phyloP scores from a whole-genome alignment of 2,113 vertebrate genomes.

The Calidris pygmaea region DNA sequence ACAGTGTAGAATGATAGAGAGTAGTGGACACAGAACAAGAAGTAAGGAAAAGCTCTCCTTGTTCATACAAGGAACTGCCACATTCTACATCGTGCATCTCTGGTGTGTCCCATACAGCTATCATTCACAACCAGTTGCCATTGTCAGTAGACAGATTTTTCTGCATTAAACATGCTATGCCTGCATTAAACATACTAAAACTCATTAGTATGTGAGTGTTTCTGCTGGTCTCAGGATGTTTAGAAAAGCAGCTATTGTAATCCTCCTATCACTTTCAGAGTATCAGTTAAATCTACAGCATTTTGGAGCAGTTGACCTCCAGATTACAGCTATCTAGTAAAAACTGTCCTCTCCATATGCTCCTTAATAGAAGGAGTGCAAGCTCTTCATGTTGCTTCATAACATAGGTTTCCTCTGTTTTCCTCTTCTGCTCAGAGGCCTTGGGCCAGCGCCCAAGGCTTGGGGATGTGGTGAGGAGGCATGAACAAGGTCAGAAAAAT shows the following conservation, averaged over 20 bases:
- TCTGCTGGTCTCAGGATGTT: neutral
- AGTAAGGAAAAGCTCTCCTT: neutral
- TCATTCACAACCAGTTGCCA: neutral
- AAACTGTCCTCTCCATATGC: neutral
- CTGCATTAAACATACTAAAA: no score
- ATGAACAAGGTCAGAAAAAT: neutral
- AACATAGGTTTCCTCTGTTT: neutral
- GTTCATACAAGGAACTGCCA: neutral
- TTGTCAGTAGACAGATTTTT: neutral
- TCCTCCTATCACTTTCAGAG: neutral
- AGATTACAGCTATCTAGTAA: neutral
- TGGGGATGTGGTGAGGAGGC: neutral
- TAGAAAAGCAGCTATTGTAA: neutral
- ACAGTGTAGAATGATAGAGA: neutral
- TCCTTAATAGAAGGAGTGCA: neutral
- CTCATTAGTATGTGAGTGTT: neutral
- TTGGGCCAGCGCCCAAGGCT: neutral
- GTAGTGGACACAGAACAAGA: neutral
- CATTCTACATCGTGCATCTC: fast-evolving
- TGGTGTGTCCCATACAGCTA: neutral
- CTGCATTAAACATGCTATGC: neutral
- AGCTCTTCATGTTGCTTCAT: neutral
- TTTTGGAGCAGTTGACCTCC: neutral
- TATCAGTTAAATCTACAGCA: neutral
- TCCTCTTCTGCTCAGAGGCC: neutral